These are phyloP conservation scores for Thalassaphorura encarpata DNA, from an alignment of 1,140 invertebrate species.

Conservation along the genomic window DNA sequence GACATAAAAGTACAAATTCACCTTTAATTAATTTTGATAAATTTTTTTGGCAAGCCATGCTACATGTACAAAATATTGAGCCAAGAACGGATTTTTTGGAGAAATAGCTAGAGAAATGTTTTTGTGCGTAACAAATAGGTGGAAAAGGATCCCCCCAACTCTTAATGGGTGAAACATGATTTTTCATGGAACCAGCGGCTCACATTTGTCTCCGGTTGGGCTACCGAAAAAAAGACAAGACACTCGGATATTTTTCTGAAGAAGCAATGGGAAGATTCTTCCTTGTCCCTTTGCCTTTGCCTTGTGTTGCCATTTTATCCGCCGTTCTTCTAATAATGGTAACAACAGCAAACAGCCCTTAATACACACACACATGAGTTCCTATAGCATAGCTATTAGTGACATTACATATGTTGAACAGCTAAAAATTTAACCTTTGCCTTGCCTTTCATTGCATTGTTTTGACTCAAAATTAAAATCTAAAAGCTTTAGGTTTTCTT, in stretches of 20 bases:
- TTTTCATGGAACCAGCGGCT: constrained; percentile 15
- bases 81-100: too few species aligned
- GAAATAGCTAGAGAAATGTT: too few species aligned
- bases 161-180: constrained; percentile 26
- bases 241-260: neutral
- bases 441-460: too few species aligned
- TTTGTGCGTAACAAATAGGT: neutral
- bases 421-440: too few species aligned
- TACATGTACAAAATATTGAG: too few species aligned
- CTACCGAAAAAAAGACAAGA: neutral
- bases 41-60: too few species aligned
- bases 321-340: too few species aligned
- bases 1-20: too few species aligned
- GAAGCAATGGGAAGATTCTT: neutral
- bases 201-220: constrained; percentile 3
- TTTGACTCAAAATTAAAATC: too few species aligned
- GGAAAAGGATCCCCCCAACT: neutral
- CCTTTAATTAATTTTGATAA: too few species aligned
- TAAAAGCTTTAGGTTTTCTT: too few species aligned
- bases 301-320: neutral
- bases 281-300: neutral
- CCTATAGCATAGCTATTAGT: neutral
- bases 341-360: neutral
- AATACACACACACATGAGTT: neutral
- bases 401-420: too few species aligned